These are phyloP conservation scores for Microplitis deprimator DNA, from an alignment of 2,888 invertebrate species.

Conservation along the genomic window DNA sequence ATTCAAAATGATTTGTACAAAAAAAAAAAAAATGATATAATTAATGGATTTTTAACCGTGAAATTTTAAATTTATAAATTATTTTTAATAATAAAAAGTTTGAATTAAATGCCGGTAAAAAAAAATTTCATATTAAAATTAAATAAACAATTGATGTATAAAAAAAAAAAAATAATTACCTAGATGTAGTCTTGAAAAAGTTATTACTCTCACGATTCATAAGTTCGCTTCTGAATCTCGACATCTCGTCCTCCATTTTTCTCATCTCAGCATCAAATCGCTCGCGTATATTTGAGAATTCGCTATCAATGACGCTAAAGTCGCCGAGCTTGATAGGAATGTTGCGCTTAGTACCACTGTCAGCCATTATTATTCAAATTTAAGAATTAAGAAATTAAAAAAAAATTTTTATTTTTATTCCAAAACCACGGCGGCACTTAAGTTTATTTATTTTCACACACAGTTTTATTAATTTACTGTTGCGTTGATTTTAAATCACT, in stretches of 20 bases:
- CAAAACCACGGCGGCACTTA: constrained; percentile 14
- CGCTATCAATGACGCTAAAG: constrained; percentile 95
- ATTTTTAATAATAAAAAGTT: background rate
- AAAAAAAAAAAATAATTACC: constrained; percentile 73
- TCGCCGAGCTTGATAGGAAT: constrained; percentile 95
- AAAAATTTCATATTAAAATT: background rate
- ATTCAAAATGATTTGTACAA: background rate
- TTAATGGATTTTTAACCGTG: too few species aligned
- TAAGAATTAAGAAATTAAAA: background rate
- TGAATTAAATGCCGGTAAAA: background rate
- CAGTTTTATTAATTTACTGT: constrained; percentile 31
- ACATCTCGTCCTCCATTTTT: constrained; percentile 99
- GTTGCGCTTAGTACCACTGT: constrained; percentile 87
- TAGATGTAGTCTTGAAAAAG: constrained; percentile 91
- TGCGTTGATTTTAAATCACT: background rate
- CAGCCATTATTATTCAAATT: constrained; percentile 78
- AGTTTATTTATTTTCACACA: background rate
- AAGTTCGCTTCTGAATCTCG: constrained; percentile 91
- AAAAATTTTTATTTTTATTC: constrained; percentile 15
- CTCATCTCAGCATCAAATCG: constrained; percentile 97
- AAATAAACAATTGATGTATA: background rate
- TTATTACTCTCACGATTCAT: constrained; percentile 94
- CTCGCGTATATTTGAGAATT: constrained; percentile 96
- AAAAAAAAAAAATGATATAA: background rate
- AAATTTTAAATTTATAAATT: too few species aligned